A percentile compares a stretch with the other conserved stretches of the same genome.
These are phyloP conservation scores for Phyto melanocephala DNA, from an alignment of 2,888 invertebrate genomes.

Conservation along the genomic window DNA sequence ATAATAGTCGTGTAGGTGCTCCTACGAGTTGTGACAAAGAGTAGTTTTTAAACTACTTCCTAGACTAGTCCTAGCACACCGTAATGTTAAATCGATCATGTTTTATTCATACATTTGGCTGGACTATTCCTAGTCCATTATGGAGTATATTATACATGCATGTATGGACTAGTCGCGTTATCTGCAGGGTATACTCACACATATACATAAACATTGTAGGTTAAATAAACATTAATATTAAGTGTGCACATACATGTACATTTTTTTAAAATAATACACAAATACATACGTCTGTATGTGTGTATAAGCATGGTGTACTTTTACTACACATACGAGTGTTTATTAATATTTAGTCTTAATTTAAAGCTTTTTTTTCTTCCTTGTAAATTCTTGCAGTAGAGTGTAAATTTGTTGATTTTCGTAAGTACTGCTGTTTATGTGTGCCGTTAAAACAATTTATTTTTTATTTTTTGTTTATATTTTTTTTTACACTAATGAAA, in stretches of 20 bases:
- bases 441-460: slow-evolving; percentile 6
- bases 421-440: not conserved
- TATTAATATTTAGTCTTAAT: slow-evolving; percentile 33
- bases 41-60: no score
- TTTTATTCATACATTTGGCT: no score
- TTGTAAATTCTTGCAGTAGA: no score
- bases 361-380: not conserved
- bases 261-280: slow-evolving; percentile 16
- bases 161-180: no score
- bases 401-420: no score
- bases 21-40: no score
- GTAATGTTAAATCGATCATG: no score
- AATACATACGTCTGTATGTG: not conserved
- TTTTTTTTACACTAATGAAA: slow-evolving; percentile 18
- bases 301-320: not conserved
- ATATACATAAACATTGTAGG: slow-evolving; percentile 6
- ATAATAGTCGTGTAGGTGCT: no score
- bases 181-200: not conserved
- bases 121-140: no score
- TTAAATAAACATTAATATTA: slow-evolving; percentile 47
- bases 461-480: slow-evolving; percentile 12
- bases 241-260: no score
- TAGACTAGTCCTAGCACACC: no score
- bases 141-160: no score
- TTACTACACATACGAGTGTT: not conserved